Conservation (phyloP, 2,113 vertebrate species). For the Aptenodytes patagonicus region DNA sequence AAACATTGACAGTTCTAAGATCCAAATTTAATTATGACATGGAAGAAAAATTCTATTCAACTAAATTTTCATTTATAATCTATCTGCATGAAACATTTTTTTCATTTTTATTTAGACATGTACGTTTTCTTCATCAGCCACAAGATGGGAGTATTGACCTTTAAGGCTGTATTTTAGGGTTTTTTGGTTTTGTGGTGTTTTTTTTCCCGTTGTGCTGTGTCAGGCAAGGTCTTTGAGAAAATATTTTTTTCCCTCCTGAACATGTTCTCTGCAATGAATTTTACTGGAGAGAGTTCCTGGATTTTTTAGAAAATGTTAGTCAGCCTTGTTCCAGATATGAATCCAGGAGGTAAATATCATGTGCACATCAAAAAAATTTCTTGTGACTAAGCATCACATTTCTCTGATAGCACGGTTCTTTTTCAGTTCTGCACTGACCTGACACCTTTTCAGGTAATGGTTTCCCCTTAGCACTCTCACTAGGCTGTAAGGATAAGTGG, state of each 20-base stretch:
- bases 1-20: background rate
- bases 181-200: too few species aligned
- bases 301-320: background rate
- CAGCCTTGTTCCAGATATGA: background rate
- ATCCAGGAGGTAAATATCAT: too few species aligned
- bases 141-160: slow-evolving; percentile 65
- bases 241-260: background rate
- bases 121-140: slow-evolving; percentile 19
- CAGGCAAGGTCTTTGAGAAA: background rate
- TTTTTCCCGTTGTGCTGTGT: background rate
- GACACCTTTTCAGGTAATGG: background rate
- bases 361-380: too few species aligned
- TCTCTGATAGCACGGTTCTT: too few species aligned
- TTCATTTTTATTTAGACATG: background rate
- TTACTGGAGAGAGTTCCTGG: background rate
- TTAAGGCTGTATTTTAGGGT: background rate
- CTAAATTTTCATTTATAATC: background rate
- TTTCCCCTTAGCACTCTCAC: background rate
- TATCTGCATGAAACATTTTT: background rate
- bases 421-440: background rate
- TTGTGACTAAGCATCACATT: too few species aligned
- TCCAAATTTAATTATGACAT: background rate
- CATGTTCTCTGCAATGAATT: background rate
- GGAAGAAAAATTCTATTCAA: background rate
- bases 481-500: background rate